These are phyloP conservation scores for Myotis brandtii DNA, from an alignment of 2,113 vertebrate species.

Conservation along the genomic window DNA sequence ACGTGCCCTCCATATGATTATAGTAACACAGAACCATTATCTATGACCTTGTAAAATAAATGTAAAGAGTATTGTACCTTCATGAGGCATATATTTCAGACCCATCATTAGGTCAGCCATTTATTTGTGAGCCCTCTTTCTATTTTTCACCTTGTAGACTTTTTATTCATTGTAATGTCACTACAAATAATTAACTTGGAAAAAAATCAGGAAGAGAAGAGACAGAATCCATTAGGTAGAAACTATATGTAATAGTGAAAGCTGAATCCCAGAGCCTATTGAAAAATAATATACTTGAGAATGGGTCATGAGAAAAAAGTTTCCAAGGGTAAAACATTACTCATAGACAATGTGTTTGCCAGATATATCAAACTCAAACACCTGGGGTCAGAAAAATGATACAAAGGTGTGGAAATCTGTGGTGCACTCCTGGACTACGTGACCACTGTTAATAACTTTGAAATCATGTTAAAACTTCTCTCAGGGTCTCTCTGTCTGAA, in stretches of 20 bases:
- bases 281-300: neutral
- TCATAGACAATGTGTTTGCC: neutral
- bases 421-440: neutral
- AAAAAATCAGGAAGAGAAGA: neutral
- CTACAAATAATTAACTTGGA: conserved; percentile 53
- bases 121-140: neutral
- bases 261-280: neutral
- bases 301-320: neutral
- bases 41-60: conserved; percentile 52
- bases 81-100: neutral
- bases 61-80: neutral
- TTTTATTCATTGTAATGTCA: conserved; percentile 4
- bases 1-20: neutral
- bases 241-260: neutral
- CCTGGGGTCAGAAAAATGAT: neutral
- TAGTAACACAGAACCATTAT: neutral
- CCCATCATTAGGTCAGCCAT: neutral
- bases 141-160: neutral
- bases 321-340: neutral
- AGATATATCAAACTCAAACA: neutral
- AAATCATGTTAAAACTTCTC: neutral
- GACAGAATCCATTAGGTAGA: conserved; percentile 34
- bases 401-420: neutral
- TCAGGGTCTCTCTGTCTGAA: neutral
- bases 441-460: neutral